phyloP scores from a whole-genome alignment of 1,140 invertebrate genomes.

The Scaptomyza graminum region DNA sequence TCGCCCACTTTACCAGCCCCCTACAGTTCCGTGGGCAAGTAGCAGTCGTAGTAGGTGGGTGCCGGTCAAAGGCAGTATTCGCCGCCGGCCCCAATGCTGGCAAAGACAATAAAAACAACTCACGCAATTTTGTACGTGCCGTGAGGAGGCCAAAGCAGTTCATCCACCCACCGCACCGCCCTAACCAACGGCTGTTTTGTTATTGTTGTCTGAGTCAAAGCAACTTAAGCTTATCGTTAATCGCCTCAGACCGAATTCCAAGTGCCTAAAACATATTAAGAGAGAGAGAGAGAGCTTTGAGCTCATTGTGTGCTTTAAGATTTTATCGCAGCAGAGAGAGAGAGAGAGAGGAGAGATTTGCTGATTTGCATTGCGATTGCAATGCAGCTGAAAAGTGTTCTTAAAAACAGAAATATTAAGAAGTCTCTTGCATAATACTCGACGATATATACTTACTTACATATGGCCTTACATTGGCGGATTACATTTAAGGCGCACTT shows the following conservation, averaged over 20 bases:
- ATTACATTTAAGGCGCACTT: neutral
- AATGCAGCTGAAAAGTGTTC: neutral
- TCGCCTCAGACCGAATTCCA: neutral
- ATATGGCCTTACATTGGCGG: neutral
- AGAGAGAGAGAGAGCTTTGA: too few relatives aligned
- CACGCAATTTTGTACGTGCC: constrained; percentile 39
- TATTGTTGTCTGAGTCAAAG: neutral
- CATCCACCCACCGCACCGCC: too few relatives aligned
- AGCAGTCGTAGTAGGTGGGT: neutral
- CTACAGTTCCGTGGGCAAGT: neutral
- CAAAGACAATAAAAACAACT: constrained; percentile 8
- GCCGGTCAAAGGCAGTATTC: neutral
- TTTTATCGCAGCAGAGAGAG: neutral
- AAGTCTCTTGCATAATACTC: neutral
- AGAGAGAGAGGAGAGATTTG: neutral
- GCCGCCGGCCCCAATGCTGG: constrained; percentile 14
- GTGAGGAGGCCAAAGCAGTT: constrained; percentile 18
- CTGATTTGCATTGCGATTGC: constrained; percentile 1
- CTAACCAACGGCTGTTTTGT: neutral
- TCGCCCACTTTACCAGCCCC: constrained; percentile 53
- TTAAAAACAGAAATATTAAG: neutral
- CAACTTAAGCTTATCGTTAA: constrained; percentile 1
- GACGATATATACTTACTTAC: too few relatives aligned
- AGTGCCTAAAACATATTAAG: neutral
- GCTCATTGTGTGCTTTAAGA: too few relatives aligned